Percentiles rank a stretch among this genome's conserved stretches.
These are phyloP conservation scores for Pseudococcus longispinus DNA, from an alignment of 2,888 invertebrate species.

Conservation along the genomic window DNA sequence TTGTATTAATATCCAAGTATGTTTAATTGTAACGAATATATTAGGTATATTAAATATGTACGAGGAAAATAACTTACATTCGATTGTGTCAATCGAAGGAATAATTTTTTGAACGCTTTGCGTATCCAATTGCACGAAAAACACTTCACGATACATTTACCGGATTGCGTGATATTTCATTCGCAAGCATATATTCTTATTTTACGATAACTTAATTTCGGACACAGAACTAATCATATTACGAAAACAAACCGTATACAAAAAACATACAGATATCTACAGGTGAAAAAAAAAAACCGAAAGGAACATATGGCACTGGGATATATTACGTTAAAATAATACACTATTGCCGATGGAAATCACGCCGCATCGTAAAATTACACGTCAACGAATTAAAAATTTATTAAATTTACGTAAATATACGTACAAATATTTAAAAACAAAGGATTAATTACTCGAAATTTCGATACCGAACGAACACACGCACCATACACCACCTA, in stretches of 20 bases:
- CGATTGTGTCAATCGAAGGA: constrained; percentile 38
- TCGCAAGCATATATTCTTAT: background rate
- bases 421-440: constrained; percentile 4
- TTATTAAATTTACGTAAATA: background rate
- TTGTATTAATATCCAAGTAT: background rate
- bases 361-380: background rate
- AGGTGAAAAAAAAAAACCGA: constrained; percentile 1
- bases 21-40: background rate
- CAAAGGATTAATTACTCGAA: background rate
- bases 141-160: constrained; percentile 41
- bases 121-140: constrained; percentile 28
- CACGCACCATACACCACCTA: background rate
- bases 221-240: constrained; percentile 45
- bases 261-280: background rate
- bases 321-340: background rate
- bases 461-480: background rate
- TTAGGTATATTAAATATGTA: too few species aligned
- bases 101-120: constrained; percentile 18
- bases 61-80: constrained; percentile 11
- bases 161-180: constrained; percentile 36
- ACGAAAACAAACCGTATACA: constrained; percentile 27
- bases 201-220: constrained; percentile 20
- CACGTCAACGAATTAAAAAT: background rate
- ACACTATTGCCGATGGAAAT: background rate
- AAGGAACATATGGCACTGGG: constrained; percentile 35